phyloP scores from a whole-genome alignment of 2,888 invertebrate species.

The Drosophila pseudotalamancana region DNA sequence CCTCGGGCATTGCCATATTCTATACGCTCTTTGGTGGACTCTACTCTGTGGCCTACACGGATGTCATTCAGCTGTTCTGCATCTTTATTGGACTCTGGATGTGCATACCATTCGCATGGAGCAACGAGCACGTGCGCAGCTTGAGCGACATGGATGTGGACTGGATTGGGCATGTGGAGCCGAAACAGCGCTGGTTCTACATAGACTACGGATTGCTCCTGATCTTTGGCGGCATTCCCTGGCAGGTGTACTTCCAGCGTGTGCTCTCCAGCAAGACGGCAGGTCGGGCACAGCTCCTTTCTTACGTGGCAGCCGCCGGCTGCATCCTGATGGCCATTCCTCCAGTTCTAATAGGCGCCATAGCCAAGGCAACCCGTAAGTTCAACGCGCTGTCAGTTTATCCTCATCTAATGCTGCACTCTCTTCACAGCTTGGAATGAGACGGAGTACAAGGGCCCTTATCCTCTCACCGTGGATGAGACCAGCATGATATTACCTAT shows the following conservation, averaged over 20 bases:
- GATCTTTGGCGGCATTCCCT: conserved; percentile 98
- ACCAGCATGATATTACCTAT: conserved; percentile 98
- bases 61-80: conserved; percentile 98
- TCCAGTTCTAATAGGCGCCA: conserved; percentile 97
- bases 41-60: conserved; percentile 99
- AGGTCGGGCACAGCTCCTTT: conserved; percentile 95
- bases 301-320: conserved; percentile 97
- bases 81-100: conserved; percentile 99
- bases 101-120: conserved; percentile 98
- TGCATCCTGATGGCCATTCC: conserved; percentile 99
- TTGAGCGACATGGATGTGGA: conserved; percentile 93
- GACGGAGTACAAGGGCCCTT: conserved; percentile 92
- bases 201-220: conserved; percentile 94
- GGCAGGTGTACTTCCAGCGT: conserved; percentile 99
- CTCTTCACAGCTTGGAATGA: conserved; percentile 94
- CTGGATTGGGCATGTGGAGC: conserved; percentile 93
- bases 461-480: conserved; percentile 90
- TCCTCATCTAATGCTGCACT: not conserved
- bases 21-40: conserved; percentile 99
- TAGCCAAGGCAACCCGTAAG: conserved; percentile 96
- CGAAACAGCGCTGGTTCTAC: conserved; percentile 91
- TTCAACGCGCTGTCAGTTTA: no score
- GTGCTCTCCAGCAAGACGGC: conserved; percentile 98
- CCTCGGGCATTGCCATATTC: conserved; percentile 97
- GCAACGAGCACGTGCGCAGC: conserved; percentile 92